Conservation (phyloP, 2,888 invertebrate genomes). For the Leucophenga montana region DNA sequence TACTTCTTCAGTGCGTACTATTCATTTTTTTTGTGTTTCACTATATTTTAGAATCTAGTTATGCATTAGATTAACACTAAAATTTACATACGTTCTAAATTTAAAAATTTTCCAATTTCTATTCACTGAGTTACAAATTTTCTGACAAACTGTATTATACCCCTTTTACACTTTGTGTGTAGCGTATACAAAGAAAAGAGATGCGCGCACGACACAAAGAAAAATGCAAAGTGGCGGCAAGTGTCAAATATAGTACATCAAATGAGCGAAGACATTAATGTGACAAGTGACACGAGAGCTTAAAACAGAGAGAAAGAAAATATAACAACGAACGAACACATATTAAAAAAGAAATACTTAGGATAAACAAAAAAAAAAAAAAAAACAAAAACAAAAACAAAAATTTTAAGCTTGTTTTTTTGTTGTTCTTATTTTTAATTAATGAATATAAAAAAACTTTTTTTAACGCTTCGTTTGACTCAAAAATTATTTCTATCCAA, state of each 20-base stretch:
- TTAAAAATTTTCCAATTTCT: too few species aligned
- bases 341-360: background rate
- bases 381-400: background rate
- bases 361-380: background rate
- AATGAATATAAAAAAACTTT: too few species aligned
- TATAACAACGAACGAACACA: background rate
- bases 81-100: too few species aligned
- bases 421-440: background rate
- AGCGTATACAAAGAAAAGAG: background rate
- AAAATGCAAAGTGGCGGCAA: conserved; percentile 8
- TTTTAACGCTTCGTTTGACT: too few species aligned
- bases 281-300: conserved; percentile 20
- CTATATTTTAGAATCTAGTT: too few species aligned
- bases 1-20: too few species aligned
- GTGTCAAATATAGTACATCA: background rate
- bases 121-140: too few species aligned
- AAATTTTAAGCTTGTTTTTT: background rate
- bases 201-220: background rate
- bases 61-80: too few species aligned
- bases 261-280: conserved; percentile 10
- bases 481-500: too few species aligned
- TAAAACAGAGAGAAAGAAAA: background rate
- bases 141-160: background rate
- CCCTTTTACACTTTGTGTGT: background rate
- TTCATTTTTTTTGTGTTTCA: too few species aligned